phyloP scores from a whole-genome alignment of 2,113 vertebrate genomes.

The Channa argus region DNA sequence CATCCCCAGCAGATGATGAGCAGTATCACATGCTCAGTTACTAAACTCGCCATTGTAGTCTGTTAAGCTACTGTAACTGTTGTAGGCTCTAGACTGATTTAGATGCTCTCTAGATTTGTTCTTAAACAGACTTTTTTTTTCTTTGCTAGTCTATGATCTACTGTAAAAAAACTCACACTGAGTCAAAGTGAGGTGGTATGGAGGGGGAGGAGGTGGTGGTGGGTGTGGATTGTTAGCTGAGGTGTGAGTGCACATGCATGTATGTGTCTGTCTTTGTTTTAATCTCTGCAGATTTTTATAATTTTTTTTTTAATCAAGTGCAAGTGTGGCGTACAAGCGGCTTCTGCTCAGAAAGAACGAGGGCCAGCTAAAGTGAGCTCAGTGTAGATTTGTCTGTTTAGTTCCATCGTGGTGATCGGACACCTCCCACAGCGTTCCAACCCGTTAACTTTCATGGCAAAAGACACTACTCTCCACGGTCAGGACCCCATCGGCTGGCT shows the following conservation, averaged over 20 bases:
- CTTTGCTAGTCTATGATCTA: constrained; percentile 30
- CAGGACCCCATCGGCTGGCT: constrained; percentile 48
- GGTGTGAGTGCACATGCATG: constrained; percentile 67
- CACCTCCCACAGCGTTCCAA: constrained; percentile 44
- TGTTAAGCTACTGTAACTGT: constrained; percentile 42
- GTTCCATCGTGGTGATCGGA: constrained; percentile 44
- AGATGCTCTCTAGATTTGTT: constrained; percentile 51
- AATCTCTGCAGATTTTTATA: constrained; percentile 31
- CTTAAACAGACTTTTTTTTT: constrained; percentile 19
- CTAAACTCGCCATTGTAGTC: constrained; percentile 39
- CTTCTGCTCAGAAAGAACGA: constrained; percentile 33
- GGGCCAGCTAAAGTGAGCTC: constrained; percentile 54
- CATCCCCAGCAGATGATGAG: constrained; percentile 43
- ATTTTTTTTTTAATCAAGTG: constrained; percentile 21
- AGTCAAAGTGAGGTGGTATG: constrained; percentile 21
- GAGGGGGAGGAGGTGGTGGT: constrained; percentile 24
- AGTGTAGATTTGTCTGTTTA: constrained; percentile 40
- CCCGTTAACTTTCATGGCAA: constrained; percentile 40
- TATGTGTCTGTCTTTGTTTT: constrained; percentile 52
- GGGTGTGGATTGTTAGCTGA: constrained; percentile 57
- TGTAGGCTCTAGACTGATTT: constrained; percentile 47
- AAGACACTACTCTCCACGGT: constrained; percentile 58
- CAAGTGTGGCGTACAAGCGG: constrained; percentile 44
- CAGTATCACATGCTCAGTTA: constrained; percentile 36
- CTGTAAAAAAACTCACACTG: constrained; percentile 36